Conservation (phyloP, 2,113 vertebrate species). For the Cinclus mexicanus region DNA sequence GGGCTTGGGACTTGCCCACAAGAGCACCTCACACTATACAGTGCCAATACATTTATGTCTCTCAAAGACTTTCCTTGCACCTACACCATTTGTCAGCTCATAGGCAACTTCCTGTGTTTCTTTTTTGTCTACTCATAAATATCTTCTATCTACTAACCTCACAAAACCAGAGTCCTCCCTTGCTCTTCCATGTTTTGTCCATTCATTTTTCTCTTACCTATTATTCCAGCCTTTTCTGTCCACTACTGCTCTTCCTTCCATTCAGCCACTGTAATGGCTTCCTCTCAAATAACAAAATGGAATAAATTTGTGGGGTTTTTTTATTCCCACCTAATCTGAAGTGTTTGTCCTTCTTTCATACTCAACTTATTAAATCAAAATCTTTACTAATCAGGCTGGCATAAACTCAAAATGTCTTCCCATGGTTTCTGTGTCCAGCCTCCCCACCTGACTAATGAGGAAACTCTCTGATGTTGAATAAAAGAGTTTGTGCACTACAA, state of each 20-base stretch:
- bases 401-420: not conserved
- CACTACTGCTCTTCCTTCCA: not conserved
- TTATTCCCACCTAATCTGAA: not conserved
- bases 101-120: not conserved
- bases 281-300: not conserved
- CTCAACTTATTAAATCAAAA: not conserved
- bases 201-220: not conserved
- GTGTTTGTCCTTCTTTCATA: not conserved
- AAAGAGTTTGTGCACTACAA: not conserved
- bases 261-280: not conserved
- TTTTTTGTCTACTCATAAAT: not conserved
- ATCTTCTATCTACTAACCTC: not conserved
- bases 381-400: not conserved
- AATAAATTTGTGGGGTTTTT: not conserved
- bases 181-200: not conserved
- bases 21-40: not conserved
- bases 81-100: not conserved
- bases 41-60: not conserved
- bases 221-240: not conserved
- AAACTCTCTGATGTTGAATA: slow-evolving; percentile 49
- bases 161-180: not conserved
- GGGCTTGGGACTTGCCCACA: not conserved
- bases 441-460: not conserved
- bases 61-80: not conserved
- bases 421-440: not conserved